phyloP scores from a whole-genome alignment of 2,888 invertebrate species.

The Cephus sareptanus region DNA sequence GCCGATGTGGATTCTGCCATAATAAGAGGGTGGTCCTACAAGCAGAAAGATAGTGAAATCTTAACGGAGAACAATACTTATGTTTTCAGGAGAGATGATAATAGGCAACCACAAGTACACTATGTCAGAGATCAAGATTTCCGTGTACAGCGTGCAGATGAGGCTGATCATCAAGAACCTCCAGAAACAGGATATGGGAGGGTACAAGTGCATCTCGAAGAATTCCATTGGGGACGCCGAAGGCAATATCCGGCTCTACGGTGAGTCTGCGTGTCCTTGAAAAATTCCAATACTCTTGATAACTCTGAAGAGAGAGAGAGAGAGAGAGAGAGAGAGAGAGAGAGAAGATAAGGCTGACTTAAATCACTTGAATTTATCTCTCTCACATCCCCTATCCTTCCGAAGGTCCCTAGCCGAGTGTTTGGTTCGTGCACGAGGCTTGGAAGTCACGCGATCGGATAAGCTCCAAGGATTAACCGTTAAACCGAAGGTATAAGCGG shows the following conservation, averaged over 20 bases:
- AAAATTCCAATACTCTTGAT: not conserved
- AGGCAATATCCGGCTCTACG: conserved; percentile 88
- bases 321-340: not conserved
- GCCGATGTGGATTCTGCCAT: no score
- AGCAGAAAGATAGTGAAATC: not conserved
- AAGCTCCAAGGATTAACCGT: conserved; percentile 45
- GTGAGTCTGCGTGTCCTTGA: conserved; percentile 69
- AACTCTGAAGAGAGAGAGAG: not conserved
- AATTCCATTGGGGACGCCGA: conserved; percentile 93
- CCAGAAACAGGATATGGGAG: conserved; percentile 82
- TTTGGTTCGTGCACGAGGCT: not conserved
- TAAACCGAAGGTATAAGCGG: conserved; percentile 42
- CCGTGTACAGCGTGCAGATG: conserved; percentile 89
- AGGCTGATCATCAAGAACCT: conserved; percentile 80
- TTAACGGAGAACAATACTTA: not conserved
- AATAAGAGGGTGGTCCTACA: not conserved
- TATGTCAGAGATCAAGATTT: conserved; percentile 83
- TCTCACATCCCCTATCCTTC: not conserved
- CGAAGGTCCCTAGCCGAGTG: not conserved
- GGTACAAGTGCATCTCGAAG: conserved; percentile 92
- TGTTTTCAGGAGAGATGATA: conserved; percentile 87
- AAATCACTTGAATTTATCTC: not conserved
- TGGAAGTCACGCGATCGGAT: conserved; percentile 9
- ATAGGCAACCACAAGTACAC: conserved; percentile 87
- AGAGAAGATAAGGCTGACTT: not conserved